Percentiles rank a stretch among this genome's conserved stretches.
Evolutionary conservation across 64 coral and sea anemone species (phyloP).

Genomic region (Porites lutea): DNA sequence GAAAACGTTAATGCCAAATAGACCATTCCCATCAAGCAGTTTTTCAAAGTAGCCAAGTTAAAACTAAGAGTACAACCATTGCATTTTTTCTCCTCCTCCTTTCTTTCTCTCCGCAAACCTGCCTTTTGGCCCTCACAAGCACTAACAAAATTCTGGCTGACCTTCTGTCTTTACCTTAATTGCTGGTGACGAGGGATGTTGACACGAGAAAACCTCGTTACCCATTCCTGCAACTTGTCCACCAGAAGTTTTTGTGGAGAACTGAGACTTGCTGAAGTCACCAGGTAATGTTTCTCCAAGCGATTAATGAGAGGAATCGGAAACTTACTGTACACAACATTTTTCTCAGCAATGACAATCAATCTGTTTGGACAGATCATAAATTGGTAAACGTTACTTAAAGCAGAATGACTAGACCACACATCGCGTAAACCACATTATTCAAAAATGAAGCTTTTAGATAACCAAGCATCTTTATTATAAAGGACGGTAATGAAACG

Average conservation of each 20-base stretch:
- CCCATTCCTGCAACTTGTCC: conserved; percentile 14
- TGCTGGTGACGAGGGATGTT: conserved; percentile 34
- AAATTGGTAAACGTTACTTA: not conserved
- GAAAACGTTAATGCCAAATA: no score
- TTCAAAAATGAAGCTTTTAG: no score
- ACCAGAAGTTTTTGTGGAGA: conserved; percentile 12
- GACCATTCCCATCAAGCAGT: no score
- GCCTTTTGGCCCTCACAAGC: no score
- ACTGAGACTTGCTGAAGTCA: conserved; percentile 50
- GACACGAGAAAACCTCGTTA: conserved; percentile 19
- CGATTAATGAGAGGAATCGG: conserved; percentile 53
- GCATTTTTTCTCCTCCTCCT: no score
- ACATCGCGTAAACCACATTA: no score
- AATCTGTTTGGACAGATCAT: conserved; percentile 21
- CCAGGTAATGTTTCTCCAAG: conserved; percentile 65
- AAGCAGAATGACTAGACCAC: no score
- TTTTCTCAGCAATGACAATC: conserved; percentile 82
- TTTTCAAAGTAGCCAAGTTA: no score
- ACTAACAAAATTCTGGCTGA: not conserved
- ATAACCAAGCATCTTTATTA: no score
- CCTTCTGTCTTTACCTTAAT: not conserved
- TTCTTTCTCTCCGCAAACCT: no score
- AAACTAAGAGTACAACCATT: no score
- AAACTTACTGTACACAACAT: conserved; percentile 75
- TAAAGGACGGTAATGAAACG: no score